Evolutionary conservation across 30 jellyfish, hydroid and myxozoan species (phyloP).

Genomic region (Sanderia malayensis): DNA sequence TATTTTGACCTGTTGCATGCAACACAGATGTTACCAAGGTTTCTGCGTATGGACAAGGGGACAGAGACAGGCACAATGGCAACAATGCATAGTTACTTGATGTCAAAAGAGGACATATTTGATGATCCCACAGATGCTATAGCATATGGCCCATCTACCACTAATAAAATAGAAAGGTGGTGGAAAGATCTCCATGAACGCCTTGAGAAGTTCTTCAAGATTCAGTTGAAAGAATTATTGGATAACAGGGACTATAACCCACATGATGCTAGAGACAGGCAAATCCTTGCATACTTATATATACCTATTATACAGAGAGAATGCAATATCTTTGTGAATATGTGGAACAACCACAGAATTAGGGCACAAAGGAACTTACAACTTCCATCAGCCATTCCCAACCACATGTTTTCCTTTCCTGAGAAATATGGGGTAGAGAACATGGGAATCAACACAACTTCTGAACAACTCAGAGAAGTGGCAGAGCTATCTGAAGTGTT

Average conservation of each 20-base stretch:
- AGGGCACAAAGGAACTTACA: conserved; percentile 7
- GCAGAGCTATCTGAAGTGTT: background rate
- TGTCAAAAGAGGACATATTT: background rate
- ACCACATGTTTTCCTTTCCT: conserved; percentile 15
- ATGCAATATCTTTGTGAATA: background rate
- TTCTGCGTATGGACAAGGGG: conserved; percentile 31
- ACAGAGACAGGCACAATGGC: conserved; percentile 37
- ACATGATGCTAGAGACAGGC: background rate
- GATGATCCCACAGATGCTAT: conserved; percentile 22
- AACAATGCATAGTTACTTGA: conserved; percentile 11
- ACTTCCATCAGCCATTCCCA: conserved; percentile 18
- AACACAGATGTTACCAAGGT: background rate
- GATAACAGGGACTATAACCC: background rate
- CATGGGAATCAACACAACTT: background rate
- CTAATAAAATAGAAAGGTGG: conserved; percentile 19
- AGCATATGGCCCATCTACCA: conserved; percentile 20
- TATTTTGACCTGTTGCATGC: background rate
- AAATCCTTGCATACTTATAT: background rate
- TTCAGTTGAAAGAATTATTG: background rate
- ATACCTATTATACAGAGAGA: background rate
- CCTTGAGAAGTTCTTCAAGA: background rate
- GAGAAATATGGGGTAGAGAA: background rate
- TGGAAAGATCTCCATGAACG: background rate
- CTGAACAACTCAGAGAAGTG: background rate
- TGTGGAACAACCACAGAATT: conserved; percentile 14